These are phyloP conservation scores for Microctenopoma lineatum DNA, from an alignment of 2,797 vertebrate species.

Conservation along the genomic window DNA sequence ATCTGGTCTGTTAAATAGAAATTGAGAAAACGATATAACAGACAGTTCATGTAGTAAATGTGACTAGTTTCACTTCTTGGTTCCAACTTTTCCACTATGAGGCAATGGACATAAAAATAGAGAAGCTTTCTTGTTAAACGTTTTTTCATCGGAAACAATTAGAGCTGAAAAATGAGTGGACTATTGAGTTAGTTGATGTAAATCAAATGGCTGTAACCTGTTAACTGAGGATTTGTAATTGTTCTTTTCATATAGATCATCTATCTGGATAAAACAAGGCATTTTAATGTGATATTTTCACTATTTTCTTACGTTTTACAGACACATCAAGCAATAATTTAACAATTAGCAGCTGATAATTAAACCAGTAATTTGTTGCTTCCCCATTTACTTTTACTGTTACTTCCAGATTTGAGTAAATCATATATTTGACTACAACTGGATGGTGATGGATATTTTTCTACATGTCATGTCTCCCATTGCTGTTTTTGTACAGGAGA, in stretches of 20 bases:
- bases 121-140: neutral
- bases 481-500: constrained; percentile 57
- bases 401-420: neutral
- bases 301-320: neutral
- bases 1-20: neutral
- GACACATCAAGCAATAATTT: neutral
- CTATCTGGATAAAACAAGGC: neutral
- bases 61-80: neutral
- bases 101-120: too few relatives aligned
- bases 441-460: neutral
- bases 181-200: neutral
- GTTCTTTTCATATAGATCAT: neutral
- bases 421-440: neutral
- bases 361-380: neutral
- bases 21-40: too few relatives aligned
- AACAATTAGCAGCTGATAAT: neutral
- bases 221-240: too few relatives aligned
- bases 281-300: neutral
- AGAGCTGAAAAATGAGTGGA: neutral
- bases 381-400: neutral
- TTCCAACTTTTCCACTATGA: neutral
- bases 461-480: constrained; percentile 1
- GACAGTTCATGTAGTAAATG: neutral
- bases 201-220: too few relatives aligned
- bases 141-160: neutral